Evolutionary conservation across 2,113 vertebrate genomes (phyloP).

Genomic region (Paraplagusia blochii): DNA sequence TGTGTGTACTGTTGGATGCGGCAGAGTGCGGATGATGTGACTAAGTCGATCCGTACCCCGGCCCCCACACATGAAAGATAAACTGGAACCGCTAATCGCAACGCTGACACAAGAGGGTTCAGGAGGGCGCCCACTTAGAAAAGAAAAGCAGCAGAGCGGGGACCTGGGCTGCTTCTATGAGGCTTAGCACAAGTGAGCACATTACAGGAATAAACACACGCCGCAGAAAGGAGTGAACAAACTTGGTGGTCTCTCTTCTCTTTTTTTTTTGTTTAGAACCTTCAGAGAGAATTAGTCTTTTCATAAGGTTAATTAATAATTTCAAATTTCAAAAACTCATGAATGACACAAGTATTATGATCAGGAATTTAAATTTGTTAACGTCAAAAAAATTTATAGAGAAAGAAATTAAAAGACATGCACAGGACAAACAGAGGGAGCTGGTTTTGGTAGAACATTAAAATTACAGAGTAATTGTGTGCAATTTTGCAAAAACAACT

Average conservation of each 20-base stretch:
- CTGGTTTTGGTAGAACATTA: no score
- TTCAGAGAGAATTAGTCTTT: background rate
- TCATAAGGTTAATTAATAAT: no score
- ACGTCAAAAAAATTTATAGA: no score
- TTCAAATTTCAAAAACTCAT: no score
- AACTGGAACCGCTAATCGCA: constrained; percentile 67
- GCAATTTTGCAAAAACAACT: no score
- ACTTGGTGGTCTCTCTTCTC: constrained; percentile 63
- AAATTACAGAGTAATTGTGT: no score
- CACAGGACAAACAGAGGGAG: no score
- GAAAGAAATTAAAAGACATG: no score
- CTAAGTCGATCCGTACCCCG: constrained; percentile 52
- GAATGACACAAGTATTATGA: no score
- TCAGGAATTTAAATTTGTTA: no score
- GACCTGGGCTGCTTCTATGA: constrained; percentile 52
- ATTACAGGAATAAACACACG: constrained; percentile 66
- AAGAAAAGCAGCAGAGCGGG: constrained; percentile 65
- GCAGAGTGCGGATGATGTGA: constrained; percentile 33
- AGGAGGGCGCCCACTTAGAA: constrained; percentile 74
- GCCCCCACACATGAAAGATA: constrained; percentile 75
- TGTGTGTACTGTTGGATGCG: constrained; percentile 9
- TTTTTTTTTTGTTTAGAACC: constrained; percentile 39
- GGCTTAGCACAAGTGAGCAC: constrained; percentile 54
- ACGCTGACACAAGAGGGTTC: constrained; percentile 67
- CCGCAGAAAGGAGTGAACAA: constrained; percentile 49